Base-by-base conservation (phyloP, 2,888 invertebrate genomes). In the Drosophila anomalata region DNA sequence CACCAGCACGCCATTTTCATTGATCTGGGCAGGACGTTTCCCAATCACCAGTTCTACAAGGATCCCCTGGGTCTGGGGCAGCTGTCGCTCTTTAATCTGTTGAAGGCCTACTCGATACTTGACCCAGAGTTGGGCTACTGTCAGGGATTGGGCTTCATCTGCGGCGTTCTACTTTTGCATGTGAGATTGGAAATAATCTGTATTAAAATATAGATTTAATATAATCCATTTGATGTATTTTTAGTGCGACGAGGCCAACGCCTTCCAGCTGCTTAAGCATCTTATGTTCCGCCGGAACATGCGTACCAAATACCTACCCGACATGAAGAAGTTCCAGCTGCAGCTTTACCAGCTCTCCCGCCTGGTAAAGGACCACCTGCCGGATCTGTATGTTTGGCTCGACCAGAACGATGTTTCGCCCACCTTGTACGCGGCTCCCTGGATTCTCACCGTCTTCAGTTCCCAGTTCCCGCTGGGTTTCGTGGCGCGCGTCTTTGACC, bases 1-100 rank as follows among this genome's bases (percentile, higher is more conserved):
- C 97, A 98, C 87, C 99, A 99, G 89, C 99, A 99, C 90, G 97
- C 98, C 0, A 99, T 99, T 81, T 94, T 99, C 47, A 98, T 99
- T 58, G 99, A 99, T 91, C 92, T 99, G 73, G 98, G 97, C 93
- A 80, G 91, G 50, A 91, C 99, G 0, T 99, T 99, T 91, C 99
- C 99, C 0, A 96, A 96, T 88, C 98, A 99, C 90, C 96, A 97
- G 0, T 99, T 97, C 92, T 99, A 97, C 92, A 95, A 96, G 73
- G 96, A 96, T 61, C 96, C 98, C 0, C 92, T 99, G 41, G 99
- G 99, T 0, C 95, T 97, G 0, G 99, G 99, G 0, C 99, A 99
- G 89, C 92, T 99, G 73, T 96, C 98, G 0, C 92, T 99, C 3
- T 99, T 98, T 92, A 99, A 99, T 92, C 93, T 99, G 20, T 93